Percentiles rank a stretch among this genome's conserved stretches.
phyloP scores from a whole-genome alignment of 2,888 invertebrate species.

The Limnephilus auricula region DNA sequence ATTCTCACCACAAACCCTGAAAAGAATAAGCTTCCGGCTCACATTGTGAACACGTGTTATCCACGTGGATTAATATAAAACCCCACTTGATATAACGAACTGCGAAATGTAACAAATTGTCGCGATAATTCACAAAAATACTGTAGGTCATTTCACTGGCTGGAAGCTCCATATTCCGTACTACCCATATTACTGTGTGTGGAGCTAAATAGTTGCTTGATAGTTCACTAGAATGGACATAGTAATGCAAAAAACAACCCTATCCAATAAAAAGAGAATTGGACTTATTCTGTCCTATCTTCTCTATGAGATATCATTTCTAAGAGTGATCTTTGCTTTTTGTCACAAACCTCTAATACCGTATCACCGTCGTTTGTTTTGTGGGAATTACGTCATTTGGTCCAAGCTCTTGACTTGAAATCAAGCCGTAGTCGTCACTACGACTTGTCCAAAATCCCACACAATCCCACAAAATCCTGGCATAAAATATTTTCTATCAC shows the following conservation, averaged over 20 bases:
- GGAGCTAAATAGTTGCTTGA: not conserved
- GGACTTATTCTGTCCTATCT: not conserved
- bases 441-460: too few relatives aligned
- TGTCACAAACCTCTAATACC: not conserved
- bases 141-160: constrained; percentile 59
- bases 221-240: not conserved
- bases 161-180: not conserved
- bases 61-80: constrained; percentile 51
- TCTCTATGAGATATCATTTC: not conserved
- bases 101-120: constrained; percentile 62
- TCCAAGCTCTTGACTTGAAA: too few relatives aligned
- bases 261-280: not conserved
- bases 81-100: constrained; percentile 46
- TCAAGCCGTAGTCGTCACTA: too few relatives aligned
- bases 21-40: constrained; percentile 17
- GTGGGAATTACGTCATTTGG: not conserved
- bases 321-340: not conserved
- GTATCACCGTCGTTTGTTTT: not conserved
- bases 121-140: constrained; percentile 66
- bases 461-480: too few relatives aligned
- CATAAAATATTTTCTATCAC: too few relatives aligned
- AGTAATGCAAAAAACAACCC: too few relatives aligned
- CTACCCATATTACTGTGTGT: not conserved
- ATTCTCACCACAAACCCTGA: constrained; percentile 45
- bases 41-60: constrained; percentile 49